Percentiles rank a stretch among this genome's conserved stretches.
phyloP scores from a whole-genome alignment of 2,113 vertebrate species.

The Dasypus novemcinctus region DNA sequence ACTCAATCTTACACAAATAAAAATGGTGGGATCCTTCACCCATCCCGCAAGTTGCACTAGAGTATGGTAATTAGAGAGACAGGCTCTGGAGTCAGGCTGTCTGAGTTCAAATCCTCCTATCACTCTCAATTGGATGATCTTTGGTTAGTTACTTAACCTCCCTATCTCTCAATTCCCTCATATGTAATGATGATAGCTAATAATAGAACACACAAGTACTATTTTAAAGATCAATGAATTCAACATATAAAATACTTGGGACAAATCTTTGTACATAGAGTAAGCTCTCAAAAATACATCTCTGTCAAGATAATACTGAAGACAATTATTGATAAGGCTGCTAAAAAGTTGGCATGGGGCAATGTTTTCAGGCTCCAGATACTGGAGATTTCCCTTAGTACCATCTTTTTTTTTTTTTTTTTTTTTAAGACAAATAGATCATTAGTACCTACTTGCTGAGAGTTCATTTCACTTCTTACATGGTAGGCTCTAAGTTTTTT shows the following conservation, averaged over 20 bases:
- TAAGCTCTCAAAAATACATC: background rate
- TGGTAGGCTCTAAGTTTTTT: background rate
- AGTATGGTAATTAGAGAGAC: background rate
- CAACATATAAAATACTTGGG: background rate
- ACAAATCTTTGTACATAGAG: background rate
- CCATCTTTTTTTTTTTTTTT: no score
- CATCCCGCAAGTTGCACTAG: background rate
- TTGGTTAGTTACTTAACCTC: background rate
- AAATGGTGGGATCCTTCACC: background rate
- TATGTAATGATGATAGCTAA: background rate
- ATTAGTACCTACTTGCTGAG: background rate
- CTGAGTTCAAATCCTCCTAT: background rate
- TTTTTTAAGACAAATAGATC: no score
- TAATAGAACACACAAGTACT: background rate
- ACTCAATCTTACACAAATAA: background rate
- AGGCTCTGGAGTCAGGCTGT: background rate
- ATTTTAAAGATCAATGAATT: background rate
- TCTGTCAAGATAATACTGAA: background rate
- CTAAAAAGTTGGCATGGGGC: background rate
- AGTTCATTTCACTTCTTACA: slow-evolving; percentile 1
- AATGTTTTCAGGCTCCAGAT: slow-evolving; percentile 1
- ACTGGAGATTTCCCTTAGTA: background rate
- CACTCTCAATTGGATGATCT: background rate
- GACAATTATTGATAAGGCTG: background rate
- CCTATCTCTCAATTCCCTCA: background rate